Evolutionary conservation across 2,113 vertebrate species (phyloP), one percentile per base, ranked within the genome.

Genomic region (Bungarus multicinctus): DNA sequence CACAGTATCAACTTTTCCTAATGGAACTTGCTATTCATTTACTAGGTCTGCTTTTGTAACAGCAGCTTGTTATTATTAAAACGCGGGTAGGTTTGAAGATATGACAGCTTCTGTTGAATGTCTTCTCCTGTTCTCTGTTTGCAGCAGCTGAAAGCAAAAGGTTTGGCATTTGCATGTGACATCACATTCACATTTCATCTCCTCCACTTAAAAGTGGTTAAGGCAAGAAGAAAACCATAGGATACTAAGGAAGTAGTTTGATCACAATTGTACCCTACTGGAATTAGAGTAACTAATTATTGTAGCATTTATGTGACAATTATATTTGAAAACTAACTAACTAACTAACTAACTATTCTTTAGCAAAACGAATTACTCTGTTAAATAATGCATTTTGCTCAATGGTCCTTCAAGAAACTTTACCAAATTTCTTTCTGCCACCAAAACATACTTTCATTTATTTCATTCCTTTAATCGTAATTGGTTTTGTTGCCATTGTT

Each of bases 81-180:
- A n/a, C 12, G 57, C 25, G 34, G 87, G 34, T 88, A 85, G 53
- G n/a, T 92, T 92, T 92, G 53, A 16, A 90, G 81, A 45, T 64
- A 58, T n/a, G 89, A 88, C 89, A 89, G 55, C 30, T 91, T 58
- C 91, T 93, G 94, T 22, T 93, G 74, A 87, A 87, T 74, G 34
- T 54, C 91, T 92, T 86, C 50, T 47, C 34, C 30, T 64, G 25
- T 25, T 16, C 12, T 3, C 1, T 20, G 1, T 89, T 69, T 25
- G 69, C 8, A 1, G 52, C 43, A 47, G 58, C 1, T 47, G 74
- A 90, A 90, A 30, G 81, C 74, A 90, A 1, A 4, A 5, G 22
- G 12, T 39, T 6, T 23, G 55, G 74, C 39, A 57, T 88, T 90
- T 86, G 86, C 4, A 23, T 39, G 50, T 27, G 12, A 45, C 74